Evolutionary conservation across 2,113 vertebrate species (phyloP), one percentile per base, ranked within the genome.

Genomic region (Chaetodon trifascialis): DNA sequence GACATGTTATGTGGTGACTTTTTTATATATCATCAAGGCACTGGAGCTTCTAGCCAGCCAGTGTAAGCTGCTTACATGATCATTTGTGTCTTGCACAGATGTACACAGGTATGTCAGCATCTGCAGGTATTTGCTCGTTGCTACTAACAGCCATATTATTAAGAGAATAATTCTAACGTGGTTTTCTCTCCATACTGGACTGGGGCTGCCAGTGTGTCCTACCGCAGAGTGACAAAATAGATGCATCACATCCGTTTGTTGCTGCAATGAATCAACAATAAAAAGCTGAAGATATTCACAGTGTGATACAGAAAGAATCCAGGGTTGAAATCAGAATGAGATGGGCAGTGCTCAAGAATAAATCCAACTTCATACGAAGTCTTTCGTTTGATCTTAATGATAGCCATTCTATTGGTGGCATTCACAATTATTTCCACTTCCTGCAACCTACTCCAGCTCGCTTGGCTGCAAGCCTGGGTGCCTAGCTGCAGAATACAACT

Each of bases 391-490:
- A 85, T 90, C 86, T 55, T 69, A 73, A 85, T 79, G 81, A 88
- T 63, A 84, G 46, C 47, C 58, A 65, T 90, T 81, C 68, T 89
- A 42, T 74, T 47, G 67, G 58, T 49, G 51, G 76, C 73, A 80
- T 82, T 86, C 40, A 55, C 40, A n/a, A 83, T 91, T 84, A 88
- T 88, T 82, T 89, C 76, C 19, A 4, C 86, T 84, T 71, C 78
- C 78, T 74, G 77, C 82, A 64, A 15, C 83, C 55, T 62, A n/a
- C 70, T 82, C 66, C 2, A 0, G 74, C 71, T 83, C 64, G 25
- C 62, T 60, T 77, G 66, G 63, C 80, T 76, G 71, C 73, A 58
- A 69, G 79, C 76, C 60, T 56, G 51, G 66, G 34, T 36, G 67
- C 65, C 72, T 56, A 49, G 72, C 77, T 84, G 75, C 79, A 54